A percentile compares a stretch with the other conserved stretches of the same genome.
Evolutionary conservation across 1,140 invertebrate species (phyloP).

Genomic region (Bicyclus anynana): DNA sequence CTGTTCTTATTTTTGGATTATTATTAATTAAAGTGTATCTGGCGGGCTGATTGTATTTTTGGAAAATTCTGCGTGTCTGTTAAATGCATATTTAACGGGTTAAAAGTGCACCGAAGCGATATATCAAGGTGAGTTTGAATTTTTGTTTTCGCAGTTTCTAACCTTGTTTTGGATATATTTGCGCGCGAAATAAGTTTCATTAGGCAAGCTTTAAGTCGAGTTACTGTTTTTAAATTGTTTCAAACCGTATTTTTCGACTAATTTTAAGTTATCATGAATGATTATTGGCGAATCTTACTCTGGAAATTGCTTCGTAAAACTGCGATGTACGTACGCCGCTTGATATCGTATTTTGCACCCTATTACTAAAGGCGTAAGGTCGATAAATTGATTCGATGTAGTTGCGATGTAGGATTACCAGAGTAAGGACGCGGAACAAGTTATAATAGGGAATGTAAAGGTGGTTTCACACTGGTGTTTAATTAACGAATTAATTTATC

Average conservation of each 20-base stretch:
- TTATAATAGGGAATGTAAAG: slow-evolving; percentile 24
- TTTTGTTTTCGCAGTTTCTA: slow-evolving; percentile 26
- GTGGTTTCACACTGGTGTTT: slow-evolving; percentile 1
- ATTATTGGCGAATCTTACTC: slow-evolving; percentile 43
- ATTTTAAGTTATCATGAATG: slow-evolving; percentile 14
- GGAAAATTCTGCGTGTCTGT: not conserved
- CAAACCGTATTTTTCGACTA: not conserved
- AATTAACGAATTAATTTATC: not conserved
- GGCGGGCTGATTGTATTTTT: not conserved
- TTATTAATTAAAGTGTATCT: not conserved
- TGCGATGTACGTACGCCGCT: slow-evolving; percentile 9
- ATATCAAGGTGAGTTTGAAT: slow-evolving; percentile 6
- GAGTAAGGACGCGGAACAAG: slow-evolving; percentile 45
- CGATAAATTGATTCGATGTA: slow-evolving; percentile 22
- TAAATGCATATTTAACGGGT: not conserved
- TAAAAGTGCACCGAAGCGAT: not conserved
- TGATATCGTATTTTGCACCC: slow-evolving; percentile 33
- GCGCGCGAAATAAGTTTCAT: slow-evolving; percentile 39
- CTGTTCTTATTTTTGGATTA: slow-evolving; percentile 11
- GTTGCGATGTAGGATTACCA: slow-evolving; percentile 22
- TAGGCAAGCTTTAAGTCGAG: not conserved
- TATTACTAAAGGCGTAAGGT: slow-evolving; percentile 33
- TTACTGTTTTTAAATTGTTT: not conserved
- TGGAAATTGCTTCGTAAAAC: slow-evolving; percentile 36
- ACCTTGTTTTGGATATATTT: slow-evolving; percentile 41